Percentiles rank a stretch among this genome's conserved stretches.
These are phyloP conservation scores for Propsilocerus akamusi DNA, from an alignment of 1,140 invertebrate genomes.

Conservation along the genomic window DNA sequence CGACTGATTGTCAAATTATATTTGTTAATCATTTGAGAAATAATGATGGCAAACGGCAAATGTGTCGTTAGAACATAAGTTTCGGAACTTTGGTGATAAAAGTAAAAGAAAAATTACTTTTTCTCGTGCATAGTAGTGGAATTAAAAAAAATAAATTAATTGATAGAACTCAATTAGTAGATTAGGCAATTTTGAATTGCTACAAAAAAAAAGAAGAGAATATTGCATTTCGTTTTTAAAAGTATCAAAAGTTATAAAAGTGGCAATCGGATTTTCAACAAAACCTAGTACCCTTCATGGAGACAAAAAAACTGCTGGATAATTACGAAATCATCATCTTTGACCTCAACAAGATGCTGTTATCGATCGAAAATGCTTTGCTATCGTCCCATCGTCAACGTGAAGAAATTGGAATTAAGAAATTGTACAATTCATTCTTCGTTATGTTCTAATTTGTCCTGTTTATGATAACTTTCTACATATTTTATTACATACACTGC, in stretches of 20 bases:
- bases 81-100: background rate
- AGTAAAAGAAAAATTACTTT: too few species aligned
- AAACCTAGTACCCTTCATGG: background rate
- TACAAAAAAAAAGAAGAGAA: background rate
- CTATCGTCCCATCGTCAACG: conserved; percentile 58
- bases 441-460: conserved; percentile 53
- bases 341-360: conserved; percentile 32
- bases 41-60: too few species aligned
- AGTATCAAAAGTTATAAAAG: background rate
- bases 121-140: background rate
- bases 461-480: background rate
- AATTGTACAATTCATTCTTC: conserved; percentile 68
- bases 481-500: conserved; percentile 9
- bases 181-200: too few species aligned
- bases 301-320: background rate
- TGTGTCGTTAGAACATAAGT: background rate
- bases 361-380: conserved; percentile 46
- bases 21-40: too few species aligned
- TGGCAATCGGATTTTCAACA: background rate
- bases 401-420: conserved; percentile 63
- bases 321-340: conserved; percentile 15
- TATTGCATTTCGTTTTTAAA: background rate
- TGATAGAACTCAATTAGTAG: background rate
- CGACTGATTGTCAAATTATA: too few species aligned
- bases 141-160: background rate